Evolutionary conservation across 2,888 invertebrate species (phyloP).

Genomic region (Morpho deidamia): DNA sequence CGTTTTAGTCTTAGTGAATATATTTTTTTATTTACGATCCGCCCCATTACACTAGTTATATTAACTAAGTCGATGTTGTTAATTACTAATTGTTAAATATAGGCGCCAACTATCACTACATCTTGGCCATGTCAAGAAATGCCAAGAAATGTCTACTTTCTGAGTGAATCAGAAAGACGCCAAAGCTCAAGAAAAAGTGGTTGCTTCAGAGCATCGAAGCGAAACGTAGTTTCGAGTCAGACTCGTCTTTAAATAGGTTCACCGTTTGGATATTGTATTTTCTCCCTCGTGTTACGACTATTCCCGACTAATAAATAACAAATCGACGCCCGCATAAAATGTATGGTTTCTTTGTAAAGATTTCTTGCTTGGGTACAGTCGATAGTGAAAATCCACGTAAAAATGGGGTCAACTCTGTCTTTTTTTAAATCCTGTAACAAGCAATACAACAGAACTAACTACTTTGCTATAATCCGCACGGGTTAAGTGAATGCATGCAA

Average conservation of each 20-base stretch:
- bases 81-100: conserved; percentile 63
- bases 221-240: conserved; percentile 59
- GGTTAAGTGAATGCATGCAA: too few relatives aligned
- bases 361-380: conserved; percentile 47
- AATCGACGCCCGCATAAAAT: conserved; percentile 74
- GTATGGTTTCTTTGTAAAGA: conserved; percentile 63
- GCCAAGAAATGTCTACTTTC: conserved; percentile 44
- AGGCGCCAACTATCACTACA: conserved; percentile 49
- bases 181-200: conserved; percentile 46
- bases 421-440: too few relatives aligned
- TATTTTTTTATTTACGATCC: conserved; percentile 53
- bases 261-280: conserved; percentile 69
- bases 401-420: conserved; percentile 23
- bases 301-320: conserved; percentile 76
- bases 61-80: conserved; percentile 56
- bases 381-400: conserved; percentile 34
- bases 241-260: conserved; percentile 67
- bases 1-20: too few relatives aligned
- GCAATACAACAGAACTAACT: too few relatives aligned
- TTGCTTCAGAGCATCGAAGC: conserved; percentile 48
- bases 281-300: conserved; percentile 69
- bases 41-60: conserved; percentile 59
- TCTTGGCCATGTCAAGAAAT: conserved; percentile 36
- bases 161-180: conserved; percentile 40
- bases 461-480: too few relatives aligned